Conservation (phyloP, 2,797 vertebrate species). For the Avahi laniger region DNA sequence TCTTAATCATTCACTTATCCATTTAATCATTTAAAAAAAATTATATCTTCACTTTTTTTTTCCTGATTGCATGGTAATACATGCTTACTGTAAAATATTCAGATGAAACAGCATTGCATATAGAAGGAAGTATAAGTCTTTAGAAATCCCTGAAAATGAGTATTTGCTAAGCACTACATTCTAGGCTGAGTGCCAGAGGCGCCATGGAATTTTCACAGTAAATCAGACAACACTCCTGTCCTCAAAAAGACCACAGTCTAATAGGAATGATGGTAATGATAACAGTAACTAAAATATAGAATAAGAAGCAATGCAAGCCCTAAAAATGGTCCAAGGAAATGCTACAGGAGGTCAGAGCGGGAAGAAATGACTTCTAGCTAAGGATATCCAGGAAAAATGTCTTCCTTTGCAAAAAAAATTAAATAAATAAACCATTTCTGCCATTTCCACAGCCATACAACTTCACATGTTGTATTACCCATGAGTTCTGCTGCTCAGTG, state of each 20-base stretch:
- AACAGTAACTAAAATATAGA: background rate
- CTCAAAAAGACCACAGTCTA: background rate
- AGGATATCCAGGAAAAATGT: background rate
- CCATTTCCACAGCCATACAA: background rate
- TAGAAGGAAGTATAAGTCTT: background rate
- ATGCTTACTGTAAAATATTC: conserved; percentile 59
- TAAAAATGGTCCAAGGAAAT: background rate
- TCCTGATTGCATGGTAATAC: conserved; percentile 42
- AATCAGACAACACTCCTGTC: background rate
- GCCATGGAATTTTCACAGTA: background rate
- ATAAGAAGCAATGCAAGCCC: background rate
- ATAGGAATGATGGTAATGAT: background rate
- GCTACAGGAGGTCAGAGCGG: background rate
- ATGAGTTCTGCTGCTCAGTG: background rate
- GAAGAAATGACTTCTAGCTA: background rate
- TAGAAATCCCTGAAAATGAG: conserved; percentile 1
- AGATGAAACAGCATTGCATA: conserved; percentile 38
- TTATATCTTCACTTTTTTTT: conserved; percentile 29
- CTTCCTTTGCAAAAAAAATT: background rate
- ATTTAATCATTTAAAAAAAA: conserved; percentile 62
- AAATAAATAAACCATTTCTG: background rate
- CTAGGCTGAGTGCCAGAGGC: background rate
- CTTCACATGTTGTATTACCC: background rate
- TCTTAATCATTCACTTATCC: conserved; percentile 69
- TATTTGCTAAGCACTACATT: conserved; percentile 19